phyloP scores from a whole-genome alignment of 2,888 invertebrate genomes.

The Sturmia bella region DNA sequence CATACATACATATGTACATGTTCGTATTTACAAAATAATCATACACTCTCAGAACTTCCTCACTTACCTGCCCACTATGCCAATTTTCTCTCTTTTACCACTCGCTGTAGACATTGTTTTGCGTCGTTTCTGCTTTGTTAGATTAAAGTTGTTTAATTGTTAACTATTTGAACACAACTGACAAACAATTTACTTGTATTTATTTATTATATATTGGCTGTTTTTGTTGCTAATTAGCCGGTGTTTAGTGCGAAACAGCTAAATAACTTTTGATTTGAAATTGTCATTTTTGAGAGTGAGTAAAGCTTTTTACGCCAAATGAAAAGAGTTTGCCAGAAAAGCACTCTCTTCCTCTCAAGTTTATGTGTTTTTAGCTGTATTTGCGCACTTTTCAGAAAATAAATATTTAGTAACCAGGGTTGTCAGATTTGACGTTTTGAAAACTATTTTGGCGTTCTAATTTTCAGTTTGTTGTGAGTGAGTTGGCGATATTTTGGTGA shows the following conservation, averaged over 20 bases:
- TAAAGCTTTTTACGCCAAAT: constrained; percentile 6
- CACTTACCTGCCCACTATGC: constrained; percentile 88
- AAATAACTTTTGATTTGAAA: constrained; percentile 47
- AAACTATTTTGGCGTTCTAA: no score
- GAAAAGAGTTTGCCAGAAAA: not conserved
- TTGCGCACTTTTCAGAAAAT: no score
- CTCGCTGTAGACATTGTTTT: constrained; percentile 73
- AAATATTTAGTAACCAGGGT: no score
- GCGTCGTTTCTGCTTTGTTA: constrained; percentile 57
- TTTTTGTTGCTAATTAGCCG: constrained; percentile 29
- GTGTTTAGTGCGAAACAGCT: constrained; percentile 35
- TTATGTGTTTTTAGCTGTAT: no score
- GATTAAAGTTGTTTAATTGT: constrained; percentile 54
- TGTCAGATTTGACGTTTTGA: no score
- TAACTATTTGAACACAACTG: constrained; percentile 1
- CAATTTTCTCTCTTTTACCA: constrained; percentile 86
- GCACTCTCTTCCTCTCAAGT: no score
- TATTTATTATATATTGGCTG: not conserved
- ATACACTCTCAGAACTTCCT: not conserved
- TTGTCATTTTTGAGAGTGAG: not conserved
- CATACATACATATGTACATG: no score
- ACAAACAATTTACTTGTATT: constrained; percentile 3
- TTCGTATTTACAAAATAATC: no score
- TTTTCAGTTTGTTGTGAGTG: no score
- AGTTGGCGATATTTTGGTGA: no score